Evolutionary conservation across 2,113 vertebrate species (phyloP).

Genomic region (Globicephala melas): DNA sequence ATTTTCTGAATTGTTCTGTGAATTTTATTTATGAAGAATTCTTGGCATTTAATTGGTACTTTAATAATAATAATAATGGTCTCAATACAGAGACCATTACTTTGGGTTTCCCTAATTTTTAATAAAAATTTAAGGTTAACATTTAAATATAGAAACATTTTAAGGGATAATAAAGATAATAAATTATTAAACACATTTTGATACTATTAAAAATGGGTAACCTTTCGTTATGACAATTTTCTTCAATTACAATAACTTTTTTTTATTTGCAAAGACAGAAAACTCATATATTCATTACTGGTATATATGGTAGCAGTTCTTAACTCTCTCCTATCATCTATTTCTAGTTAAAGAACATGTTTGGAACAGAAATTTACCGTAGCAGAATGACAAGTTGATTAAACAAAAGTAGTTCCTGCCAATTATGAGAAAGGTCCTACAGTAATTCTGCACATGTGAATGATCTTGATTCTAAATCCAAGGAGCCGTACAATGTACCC

Average conservation of each 20-base stretch:
- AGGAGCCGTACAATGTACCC: background rate
- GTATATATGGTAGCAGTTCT: background rate
- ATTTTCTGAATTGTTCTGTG: background rate
- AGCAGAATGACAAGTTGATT: background rate
- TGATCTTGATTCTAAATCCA: background rate
- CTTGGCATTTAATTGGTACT: background rate
- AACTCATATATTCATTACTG: background rate
- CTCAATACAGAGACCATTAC: background rate
- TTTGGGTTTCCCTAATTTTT: background rate
- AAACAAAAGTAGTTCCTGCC: background rate
- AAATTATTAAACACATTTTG: background rate
- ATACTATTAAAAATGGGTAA: background rate
- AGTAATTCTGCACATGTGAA: background rate
- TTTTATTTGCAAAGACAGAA: slow-evolving; percentile 33
- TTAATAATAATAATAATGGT: background rate
- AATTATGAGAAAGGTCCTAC: background rate
- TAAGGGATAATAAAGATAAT: background rate
- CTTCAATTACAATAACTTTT: background rate
- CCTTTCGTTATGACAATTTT: background rate
- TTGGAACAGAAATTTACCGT: background rate
- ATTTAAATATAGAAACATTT: slow-evolving; percentile 29
- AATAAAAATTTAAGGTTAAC: slow-evolving; percentile 30
- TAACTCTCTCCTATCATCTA: background rate
- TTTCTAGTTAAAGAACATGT: background rate
- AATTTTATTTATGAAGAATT: slow-evolving; percentile 37